Evolutionary conservation across 92 coral and sea anemone genomes (phyloP).

Genomic region (Pocillopora meandrina): DNA sequence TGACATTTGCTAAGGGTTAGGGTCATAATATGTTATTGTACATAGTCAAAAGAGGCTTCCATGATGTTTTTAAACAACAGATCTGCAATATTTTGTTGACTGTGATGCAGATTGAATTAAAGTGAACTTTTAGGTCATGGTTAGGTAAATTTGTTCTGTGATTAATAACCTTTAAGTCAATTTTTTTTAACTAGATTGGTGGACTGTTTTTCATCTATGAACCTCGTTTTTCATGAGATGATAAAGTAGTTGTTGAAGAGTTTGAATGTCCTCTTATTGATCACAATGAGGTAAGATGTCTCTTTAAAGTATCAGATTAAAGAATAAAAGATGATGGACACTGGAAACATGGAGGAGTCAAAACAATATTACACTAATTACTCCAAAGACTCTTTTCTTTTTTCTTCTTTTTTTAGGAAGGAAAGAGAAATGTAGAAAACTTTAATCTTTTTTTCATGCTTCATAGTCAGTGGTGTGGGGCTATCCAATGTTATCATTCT

Average conservation of each 20-base stretch:
- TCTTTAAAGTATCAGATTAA: too few species aligned
- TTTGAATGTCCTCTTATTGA: constrained; percentile 74
- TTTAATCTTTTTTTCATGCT: constrained; percentile 82
- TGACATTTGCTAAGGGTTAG: too few species aligned
- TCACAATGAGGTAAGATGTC: constrained; percentile 75
- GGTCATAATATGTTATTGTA: too few species aligned
- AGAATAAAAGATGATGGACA: too few species aligned
- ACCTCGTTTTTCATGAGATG: constrained; percentile 79
- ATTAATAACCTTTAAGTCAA: background rate
- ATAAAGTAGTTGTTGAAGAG: constrained; percentile 55
- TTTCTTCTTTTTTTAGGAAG: constrained; percentile 61
- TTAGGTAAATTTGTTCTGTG: too few species aligned
- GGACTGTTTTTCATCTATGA: constrained; percentile 78
- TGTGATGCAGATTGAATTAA: background rate
- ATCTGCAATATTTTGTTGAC: too few species aligned
- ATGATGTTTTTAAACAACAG: too few species aligned
- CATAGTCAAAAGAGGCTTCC: too few species aligned
- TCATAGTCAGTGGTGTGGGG: constrained; percentile 71
- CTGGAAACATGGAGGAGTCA: too few species aligned
- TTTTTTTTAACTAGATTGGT: constrained; percentile 12
- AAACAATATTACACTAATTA: too few species aligned
- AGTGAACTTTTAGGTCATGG: too few species aligned
- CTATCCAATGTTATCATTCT: constrained; percentile 77
- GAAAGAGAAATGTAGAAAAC: constrained; percentile 70
- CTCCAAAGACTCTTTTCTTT: background rate